A percentile compares a stretch with the other conserved stretches of the same genome.
These are phyloP conservation scores for Genyomyrus donnyi DNA, from an alignment of 2,113 vertebrate genomes.

Conservation along the genomic window DNA sequence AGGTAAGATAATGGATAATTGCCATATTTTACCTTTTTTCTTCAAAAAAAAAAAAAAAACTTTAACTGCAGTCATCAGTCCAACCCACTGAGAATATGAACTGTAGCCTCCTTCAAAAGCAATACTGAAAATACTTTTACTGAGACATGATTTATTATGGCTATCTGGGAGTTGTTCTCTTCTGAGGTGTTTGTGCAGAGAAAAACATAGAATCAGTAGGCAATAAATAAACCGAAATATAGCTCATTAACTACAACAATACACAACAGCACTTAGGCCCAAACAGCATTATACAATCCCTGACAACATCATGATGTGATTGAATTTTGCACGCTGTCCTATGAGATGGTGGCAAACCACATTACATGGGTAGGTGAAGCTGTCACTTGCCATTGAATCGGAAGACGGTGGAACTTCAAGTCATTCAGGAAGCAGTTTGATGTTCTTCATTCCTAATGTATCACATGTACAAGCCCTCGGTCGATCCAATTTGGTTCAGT, in stretches of 20 bases:
- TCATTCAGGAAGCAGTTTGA: slow-evolving; percentile 45
- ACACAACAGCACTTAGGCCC: slow-evolving; percentile 64
- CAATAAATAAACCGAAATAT: slow-evolving; percentile 56
- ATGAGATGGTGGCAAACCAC: slow-evolving; percentile 51
- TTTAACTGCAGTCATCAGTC: slow-evolving; percentile 48
- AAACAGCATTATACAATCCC: slow-evolving; percentile 64
- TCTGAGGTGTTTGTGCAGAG: slow-evolving; percentile 22
- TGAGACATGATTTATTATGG: slow-evolving; percentile 65
- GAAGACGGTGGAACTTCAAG: slow-evolving; percentile 51
- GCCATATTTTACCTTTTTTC: slow-evolving; percentile 49
- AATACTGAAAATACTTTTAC: slow-evolving; percentile 57
- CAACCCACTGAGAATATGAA: slow-evolving; percentile 45
- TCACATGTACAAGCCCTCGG: slow-evolving; percentile 12
- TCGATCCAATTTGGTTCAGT: slow-evolving; percentile 11
- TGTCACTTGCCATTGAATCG: slow-evolving; percentile 36
- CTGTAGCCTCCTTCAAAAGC: slow-evolving; percentile 60
- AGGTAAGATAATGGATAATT: slow-evolving; percentile 45
- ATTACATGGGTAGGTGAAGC: slow-evolving; percentile 46
- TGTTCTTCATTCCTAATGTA: slow-evolving; percentile 18
- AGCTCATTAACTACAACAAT: slow-evolving; percentile 64
- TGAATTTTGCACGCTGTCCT: slow-evolving; percentile 35
- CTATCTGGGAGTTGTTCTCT: slow-evolving; percentile 58
- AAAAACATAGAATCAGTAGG: slow-evolving; percentile 50
- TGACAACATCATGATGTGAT: slow-evolving; percentile 60
- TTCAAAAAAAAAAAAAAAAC: slow-evolving; percentile 28